Percentiles rank a stretch among this genome's conserved stretches.
Evolutionary conservation across 2,797 vertebrate genomes (phyloP).

Genomic region (Diplodus sargus): DNA sequence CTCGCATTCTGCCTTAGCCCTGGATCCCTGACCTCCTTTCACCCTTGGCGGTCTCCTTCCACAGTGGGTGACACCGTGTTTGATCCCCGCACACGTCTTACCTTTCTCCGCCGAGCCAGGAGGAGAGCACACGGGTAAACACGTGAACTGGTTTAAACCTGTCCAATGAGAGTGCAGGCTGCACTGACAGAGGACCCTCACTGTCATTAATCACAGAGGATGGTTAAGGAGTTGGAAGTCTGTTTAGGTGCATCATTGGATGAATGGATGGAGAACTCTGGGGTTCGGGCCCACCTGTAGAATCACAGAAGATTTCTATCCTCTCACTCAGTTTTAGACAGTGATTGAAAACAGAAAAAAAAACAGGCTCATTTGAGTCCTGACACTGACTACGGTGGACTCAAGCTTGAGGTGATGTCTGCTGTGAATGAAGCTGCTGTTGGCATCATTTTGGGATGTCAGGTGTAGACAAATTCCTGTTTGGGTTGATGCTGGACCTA

Average conservation of each 20-base stretch:
- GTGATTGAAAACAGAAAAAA: conserved; percentile 20
- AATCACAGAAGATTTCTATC: neutral
- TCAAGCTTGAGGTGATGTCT: neutral
- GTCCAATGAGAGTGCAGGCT: conserved; percentile 14
- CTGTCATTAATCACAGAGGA: conserved; percentile 47
- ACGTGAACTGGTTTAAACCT: conserved; percentile 28
- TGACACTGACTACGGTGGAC: neutral
- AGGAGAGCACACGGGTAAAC: conserved; percentile 32
- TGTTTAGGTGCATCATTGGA: conserved; percentile 1
- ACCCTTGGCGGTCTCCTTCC: conserved; percentile 48
- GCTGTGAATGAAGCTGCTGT: neutral
- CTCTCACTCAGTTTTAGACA: conserved; percentile 6
- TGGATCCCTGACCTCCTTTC: conserved; percentile 70
- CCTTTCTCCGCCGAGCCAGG: conserved; percentile 33
- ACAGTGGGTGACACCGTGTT: conserved; percentile 39
- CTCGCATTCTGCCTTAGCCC: conserved; percentile 66
- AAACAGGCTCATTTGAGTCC: neutral
- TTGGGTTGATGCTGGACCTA: conserved; percentile 35
- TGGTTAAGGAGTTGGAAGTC: neutral
- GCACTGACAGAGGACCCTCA: conserved; percentile 28
- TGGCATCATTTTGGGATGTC: conserved; percentile 13
- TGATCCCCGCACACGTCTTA: conserved; percentile 50
- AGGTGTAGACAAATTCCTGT: conserved; percentile 11
- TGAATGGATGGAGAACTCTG: neutral
- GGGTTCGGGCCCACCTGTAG: conserved; percentile 1